Evolutionary conservation across 2,113 vertebrate genomes (phyloP), one percentile per base, ranked within the genome.

Genomic region (Pogona vitticeps): DNA sequence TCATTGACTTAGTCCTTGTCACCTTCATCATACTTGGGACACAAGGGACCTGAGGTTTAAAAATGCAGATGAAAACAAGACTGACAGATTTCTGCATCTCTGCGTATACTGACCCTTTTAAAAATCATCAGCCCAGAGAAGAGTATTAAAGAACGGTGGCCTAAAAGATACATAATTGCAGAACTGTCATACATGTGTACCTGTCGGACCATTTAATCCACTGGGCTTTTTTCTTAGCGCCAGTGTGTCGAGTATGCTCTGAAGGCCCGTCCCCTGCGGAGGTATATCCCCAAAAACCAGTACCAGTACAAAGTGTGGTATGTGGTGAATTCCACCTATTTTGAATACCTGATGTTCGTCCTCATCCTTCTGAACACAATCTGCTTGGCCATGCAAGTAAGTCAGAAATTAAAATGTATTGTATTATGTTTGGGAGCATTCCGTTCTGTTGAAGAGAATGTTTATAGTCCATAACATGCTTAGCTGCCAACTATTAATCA

Each of bases 271-370:
- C 98, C 99, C 0, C 94, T 99, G 83, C 91, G 99, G 31, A 97
- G 99, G 18, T 99, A 99, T 95, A 99, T 99, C 92, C 99, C 99
- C 76, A 99, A 99, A 95, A 99, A 99, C 96, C 98, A 97, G 42
- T 98, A 99, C 96, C 99, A 99, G 95, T 99, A 99, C 96, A 99
- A 99, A 93, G 99, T 99, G 81, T 99, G 99, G 99, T 99, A 99
- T 13, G 98, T 99, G 96, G 98, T 99, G 93, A 99, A 99, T 97
- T 99, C 99, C 95, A 99, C 98, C 95, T 99, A 99, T 96, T 99
- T 99, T 84, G 99, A 99, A 86, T 99, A 99, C 96, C 97, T 99
- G 97, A 99, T 99, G 98, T 99, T 99, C 85, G 97, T 98, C 58
- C 98, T 99, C 94, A 99, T 99, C 96, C 97, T 99, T 84, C 98